Evolutionary conservation across 2,888 invertebrate species (phyloP).

Genomic region (Chaetoderma sp.): DNA sequence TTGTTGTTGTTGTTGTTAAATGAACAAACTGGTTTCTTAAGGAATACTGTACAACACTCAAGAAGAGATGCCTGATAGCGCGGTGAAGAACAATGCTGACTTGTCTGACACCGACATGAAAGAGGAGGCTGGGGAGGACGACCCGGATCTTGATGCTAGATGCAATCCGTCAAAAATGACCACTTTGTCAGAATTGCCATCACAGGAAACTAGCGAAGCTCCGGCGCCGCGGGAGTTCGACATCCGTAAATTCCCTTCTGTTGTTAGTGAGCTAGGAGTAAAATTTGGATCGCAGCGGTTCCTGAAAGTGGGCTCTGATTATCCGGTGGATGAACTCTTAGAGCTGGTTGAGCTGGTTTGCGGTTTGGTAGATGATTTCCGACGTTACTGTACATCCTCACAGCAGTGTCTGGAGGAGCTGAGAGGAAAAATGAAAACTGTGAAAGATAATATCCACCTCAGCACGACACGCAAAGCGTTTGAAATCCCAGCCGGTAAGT

Average conservation of each 20-base stretch:
- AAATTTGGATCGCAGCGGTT: constrained; percentile 43
- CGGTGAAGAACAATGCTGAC: too few relatives aligned
- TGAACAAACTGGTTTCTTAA: too few relatives aligned
- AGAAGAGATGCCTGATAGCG: too few relatives aligned
- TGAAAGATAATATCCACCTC: constrained; percentile 49
- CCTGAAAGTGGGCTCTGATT: constrained; percentile 43
- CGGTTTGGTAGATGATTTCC: constrained; percentile 47
- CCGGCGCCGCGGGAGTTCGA: constrained; percentile 38
- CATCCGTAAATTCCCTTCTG: constrained; percentile 44
- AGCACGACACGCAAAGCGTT: constrained; percentile 47
- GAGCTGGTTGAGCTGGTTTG: constrained; percentile 43
- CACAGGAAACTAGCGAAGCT: too few relatives aligned
- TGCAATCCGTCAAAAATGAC: too few relatives aligned
- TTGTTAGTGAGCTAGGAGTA: constrained; percentile 41
- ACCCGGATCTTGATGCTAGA: too few relatives aligned
- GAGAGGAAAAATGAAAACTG: constrained; percentile 44
- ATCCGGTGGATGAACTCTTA: constrained; percentile 53
- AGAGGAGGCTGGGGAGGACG: too few relatives aligned
- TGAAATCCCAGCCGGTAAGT: constrained; percentile 45
- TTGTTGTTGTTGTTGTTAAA: too few relatives aligned
- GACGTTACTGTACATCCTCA: constrained; percentile 42
- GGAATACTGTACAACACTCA: too few relatives aligned
- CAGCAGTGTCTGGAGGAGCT: constrained; percentile 47
- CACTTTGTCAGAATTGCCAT: too few relatives aligned
- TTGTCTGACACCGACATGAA: too few relatives aligned